Evolutionary conservation across 2,797 vertebrate species (phyloP).

Genomic region (Coluber constrictor): DNA sequence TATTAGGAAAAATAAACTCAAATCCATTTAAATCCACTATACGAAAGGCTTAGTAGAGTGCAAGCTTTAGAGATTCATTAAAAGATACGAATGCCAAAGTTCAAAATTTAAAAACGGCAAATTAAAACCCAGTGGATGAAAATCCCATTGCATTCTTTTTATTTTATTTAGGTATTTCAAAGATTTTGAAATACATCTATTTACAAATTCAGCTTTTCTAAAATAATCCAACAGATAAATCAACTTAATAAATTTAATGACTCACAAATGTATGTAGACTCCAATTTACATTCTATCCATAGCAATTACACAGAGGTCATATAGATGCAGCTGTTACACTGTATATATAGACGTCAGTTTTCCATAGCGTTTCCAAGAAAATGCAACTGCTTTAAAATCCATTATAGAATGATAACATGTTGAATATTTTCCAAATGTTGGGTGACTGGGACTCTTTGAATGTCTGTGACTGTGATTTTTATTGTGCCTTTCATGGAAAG

Average conservation of each 20-base stretch:
- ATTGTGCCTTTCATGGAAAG: conserved; percentile 44
- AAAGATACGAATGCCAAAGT: background rate
- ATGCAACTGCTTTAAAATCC: background rate
- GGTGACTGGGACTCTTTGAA: conserved; percentile 39
- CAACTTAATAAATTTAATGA: background rate
- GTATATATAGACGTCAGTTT: background rate
- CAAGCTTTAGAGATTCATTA: background rate
- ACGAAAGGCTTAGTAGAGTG: background rate
- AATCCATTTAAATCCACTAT: background rate
- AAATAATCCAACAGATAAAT: background rate
- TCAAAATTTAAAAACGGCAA: background rate
- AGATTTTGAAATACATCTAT: background rate
- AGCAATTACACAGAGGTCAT: background rate
- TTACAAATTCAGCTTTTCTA: background rate
- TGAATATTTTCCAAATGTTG: background rate
- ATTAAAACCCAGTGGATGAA: background rate
- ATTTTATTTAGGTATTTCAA: background rate
- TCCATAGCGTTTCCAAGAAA: background rate
- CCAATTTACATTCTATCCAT: accelerated
- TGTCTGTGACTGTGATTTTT: conserved; percentile 30
- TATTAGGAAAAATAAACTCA: background rate
- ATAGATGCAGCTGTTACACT: background rate
- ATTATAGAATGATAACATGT: background rate
- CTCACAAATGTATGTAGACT: background rate
- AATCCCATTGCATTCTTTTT: background rate